Conservation (phyloP, 30 jellyfish, hydroid and myxozoan species). For the Nemopilema nomurai region DNA sequence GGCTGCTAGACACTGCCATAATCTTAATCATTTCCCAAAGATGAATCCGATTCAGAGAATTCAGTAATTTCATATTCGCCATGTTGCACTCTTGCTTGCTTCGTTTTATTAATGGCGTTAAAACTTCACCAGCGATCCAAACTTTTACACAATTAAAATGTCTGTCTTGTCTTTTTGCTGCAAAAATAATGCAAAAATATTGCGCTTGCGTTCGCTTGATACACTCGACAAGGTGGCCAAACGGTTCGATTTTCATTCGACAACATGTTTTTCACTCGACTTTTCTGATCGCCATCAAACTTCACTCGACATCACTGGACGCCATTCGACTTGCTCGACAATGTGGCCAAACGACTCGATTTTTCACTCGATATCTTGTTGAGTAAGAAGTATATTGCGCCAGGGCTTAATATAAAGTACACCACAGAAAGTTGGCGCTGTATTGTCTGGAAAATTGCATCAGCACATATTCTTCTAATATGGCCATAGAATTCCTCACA, state of each 20-base stretch:
- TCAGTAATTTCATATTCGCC: slow-evolving; percentile 10
- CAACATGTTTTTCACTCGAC: slow-evolving; percentile 11
- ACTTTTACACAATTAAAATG: slow-evolving; percentile 3
- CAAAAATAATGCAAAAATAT: not conserved
- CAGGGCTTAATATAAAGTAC: not conserved
- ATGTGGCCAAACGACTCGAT: slow-evolving; percentile 54
- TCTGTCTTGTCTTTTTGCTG: not conserved
- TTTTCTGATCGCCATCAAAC: slow-evolving; percentile 37
- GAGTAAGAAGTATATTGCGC: slow-evolving; percentile 1
- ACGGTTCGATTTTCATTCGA: slow-evolving; percentile 1
- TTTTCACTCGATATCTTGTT: slow-evolving; percentile 19
- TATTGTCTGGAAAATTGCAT: slow-evolving; percentile 14
- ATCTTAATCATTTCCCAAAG: slow-evolving; percentile 30
- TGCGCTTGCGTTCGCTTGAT: slow-evolving; percentile 20
- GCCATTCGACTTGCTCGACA: slow-evolving; percentile 29
- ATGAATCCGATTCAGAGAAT: slow-evolving; percentile 34
- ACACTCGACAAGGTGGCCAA: slow-evolving; percentile 35
- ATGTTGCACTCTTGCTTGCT: slow-evolving; percentile 6
- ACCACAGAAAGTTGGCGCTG: slow-evolving; percentile 12
- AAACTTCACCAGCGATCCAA: slow-evolving; percentile 6
- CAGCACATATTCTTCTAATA: slow-evolving; percentile 10
- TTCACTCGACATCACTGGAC: slow-evolving; percentile 35
- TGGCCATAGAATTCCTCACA: slow-evolving; percentile 21
- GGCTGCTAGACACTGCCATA: slow-evolving; percentile 7
- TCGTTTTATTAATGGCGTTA: slow-evolving; percentile 14